Conservation (phyloP, 2,797 vertebrate species). For the Betta splendens region DNA sequence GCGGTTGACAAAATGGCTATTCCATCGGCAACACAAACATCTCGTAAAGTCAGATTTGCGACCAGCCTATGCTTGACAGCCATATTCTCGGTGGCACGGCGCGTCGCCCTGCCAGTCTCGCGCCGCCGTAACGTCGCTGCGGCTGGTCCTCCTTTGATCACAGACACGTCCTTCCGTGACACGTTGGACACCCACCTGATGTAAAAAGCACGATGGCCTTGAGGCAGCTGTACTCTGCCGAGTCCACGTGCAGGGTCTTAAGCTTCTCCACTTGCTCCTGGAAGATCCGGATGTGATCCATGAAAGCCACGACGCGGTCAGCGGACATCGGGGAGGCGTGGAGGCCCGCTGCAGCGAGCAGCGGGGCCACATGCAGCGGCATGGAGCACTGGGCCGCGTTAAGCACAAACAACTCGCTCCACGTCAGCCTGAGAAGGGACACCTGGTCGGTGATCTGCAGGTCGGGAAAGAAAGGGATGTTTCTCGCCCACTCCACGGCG, state of each 20-base stretch:
- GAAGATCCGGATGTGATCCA: conserved; percentile 99
- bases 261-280: conserved; percentile 99
- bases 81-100: conserved; percentile 42
- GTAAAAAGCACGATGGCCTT: conserved; percentile 99
- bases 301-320: conserved; percentile 98
- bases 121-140: conserved; percentile 25
- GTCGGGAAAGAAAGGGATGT: conserved; percentile 99
- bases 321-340: conserved; percentile 98
- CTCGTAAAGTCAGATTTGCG: conserved; percentile 65
- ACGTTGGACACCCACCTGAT: conserved; percentile 89
- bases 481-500: conserved; percentile 98
- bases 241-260: conserved; percentile 97
- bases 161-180: conserved; percentile 44
- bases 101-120: conserved; percentile 31
- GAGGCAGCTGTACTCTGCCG: conserved; percentile 98
- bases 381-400: conserved; percentile 98
- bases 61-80: conserved; percentile 58
- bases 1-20: conserved; percentile 66
- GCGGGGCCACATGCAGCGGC: conserved; percentile 97
- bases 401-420: conserved; percentile 99
- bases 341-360: conserved; percentile 95
- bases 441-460: conserved; percentile 99
- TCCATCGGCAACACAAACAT: conserved; percentile 63
- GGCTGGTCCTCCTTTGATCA: conserved; percentile 60
- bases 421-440: conserved; percentile 96